Percentiles rank a stretch among this genome's conserved stretches.
Evolutionary conservation across 2,888 invertebrate species (phyloP).

Genomic region (Drosophila maculinotata): DNA sequence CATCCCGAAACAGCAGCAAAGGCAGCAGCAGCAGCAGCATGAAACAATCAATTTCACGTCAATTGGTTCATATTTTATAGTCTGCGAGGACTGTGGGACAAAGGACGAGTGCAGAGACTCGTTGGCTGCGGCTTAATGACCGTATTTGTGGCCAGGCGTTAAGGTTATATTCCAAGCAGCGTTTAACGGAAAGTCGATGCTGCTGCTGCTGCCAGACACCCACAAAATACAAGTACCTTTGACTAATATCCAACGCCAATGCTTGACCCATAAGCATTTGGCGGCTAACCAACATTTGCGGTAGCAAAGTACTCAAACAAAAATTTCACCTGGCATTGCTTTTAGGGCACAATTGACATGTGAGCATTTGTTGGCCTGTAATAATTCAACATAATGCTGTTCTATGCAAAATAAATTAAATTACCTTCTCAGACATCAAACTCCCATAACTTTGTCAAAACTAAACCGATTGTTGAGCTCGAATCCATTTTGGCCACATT

Average conservation of each 20-base stretch:
- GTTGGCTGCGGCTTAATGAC: constrained; percentile 42
- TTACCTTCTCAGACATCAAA: not conserved
- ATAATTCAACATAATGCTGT: constrained; percentile 34
- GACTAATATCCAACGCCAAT: constrained; percentile 45
- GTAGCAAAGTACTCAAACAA: constrained; percentile 2
- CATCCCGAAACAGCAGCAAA: constrained; percentile 11
- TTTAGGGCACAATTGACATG: constrained; percentile 50
- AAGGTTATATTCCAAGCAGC: constrained; percentile 59
- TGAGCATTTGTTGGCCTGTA: constrained; percentile 47
- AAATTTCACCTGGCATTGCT: constrained; percentile 7
- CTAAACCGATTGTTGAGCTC: not conserved
- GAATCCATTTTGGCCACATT: too few relatives aligned
- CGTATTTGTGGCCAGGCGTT: constrained; percentile 52
- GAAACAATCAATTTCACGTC: constrained; percentile 80
- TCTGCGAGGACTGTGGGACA: constrained; percentile 35
- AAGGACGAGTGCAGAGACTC: constrained; percentile 16
- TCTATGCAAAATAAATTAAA: too few relatives aligned
- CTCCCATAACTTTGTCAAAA: not conserved
- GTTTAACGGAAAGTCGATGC: constrained; percentile 37
- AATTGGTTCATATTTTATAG: constrained; percentile 78
- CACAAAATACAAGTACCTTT: constrained; percentile 2
- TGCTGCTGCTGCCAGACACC: constrained; percentile 5
- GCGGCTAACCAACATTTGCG: constrained; percentile 22
- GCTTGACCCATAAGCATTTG: constrained; percentile 63
- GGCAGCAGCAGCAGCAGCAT: constrained; percentile 18